Evolutionary conservation across 2,888 invertebrate species (phyloP).

Genomic region (Hydraecia micacea): DNA sequence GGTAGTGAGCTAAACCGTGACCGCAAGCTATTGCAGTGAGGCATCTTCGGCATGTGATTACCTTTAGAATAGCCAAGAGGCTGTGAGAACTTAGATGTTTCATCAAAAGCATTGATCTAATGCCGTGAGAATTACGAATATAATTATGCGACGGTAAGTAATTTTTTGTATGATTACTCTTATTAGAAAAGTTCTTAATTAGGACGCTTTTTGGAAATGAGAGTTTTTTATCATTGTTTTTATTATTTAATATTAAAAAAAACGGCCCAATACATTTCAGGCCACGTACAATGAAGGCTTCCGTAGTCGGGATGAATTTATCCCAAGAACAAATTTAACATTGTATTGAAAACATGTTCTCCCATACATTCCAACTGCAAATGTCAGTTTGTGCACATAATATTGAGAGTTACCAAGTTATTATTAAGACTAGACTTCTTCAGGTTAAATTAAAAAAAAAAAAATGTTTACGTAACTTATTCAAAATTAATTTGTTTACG

Average conservation of each 20-base stretch:
- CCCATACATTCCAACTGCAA: neutral
- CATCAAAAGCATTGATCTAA: neutral
- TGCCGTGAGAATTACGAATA: neutral
- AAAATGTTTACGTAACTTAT: neutral
- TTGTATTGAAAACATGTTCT: neutral
- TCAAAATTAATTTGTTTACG: neutral
- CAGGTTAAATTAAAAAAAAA: too few relatives aligned
- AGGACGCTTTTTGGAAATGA: too few relatives aligned
- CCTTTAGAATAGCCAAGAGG: neutral
- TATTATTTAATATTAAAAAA: neutral
- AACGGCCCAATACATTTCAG: neutral
- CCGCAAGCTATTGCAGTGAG: too few relatives aligned
- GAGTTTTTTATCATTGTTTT: too few relatives aligned
- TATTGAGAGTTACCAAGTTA: neutral
- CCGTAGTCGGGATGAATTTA: neutral
- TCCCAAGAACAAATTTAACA: neutral
- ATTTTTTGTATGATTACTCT: too few relatives aligned
- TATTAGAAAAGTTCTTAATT: neutral
- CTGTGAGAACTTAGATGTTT: too few relatives aligned
- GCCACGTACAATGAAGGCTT: neutral
- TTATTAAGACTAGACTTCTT: neutral
- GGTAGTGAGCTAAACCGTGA: too few relatives aligned
- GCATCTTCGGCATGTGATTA: too few relatives aligned
- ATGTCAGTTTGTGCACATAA: neutral
- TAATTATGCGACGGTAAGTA: neutral